Percentiles rank a stretch among this genome's conserved stretches.
phyloP scores from a whole-genome alignment of 2,113 vertebrate genomes.

The Odontesthes bonariensis region DNA sequence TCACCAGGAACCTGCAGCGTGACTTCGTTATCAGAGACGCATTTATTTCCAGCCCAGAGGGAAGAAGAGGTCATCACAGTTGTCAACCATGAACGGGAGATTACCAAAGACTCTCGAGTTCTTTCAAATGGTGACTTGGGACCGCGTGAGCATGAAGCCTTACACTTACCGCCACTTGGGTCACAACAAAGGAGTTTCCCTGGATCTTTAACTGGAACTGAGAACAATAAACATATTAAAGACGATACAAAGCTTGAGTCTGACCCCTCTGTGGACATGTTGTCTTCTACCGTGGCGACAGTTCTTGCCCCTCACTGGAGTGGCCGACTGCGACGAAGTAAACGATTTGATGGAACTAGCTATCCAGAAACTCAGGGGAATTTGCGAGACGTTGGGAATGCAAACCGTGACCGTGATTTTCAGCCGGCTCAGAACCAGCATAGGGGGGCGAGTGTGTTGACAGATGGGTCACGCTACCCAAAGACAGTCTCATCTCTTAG shows the following conservation, averaged over 20 bases:
- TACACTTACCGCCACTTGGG: conserved; percentile 3
- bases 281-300: conserved; percentile 79
- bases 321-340: conserved; percentile 60
- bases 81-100: conserved; percentile 30
- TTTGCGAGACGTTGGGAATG: conserved; percentile 33
- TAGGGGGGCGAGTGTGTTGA: conserved; percentile 32
- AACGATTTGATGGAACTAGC: conserved; percentile 52
- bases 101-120: not conserved
- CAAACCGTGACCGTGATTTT: conserved; percentile 21
- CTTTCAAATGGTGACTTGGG: conserved; percentile 27
- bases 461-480: conserved; percentile 16
- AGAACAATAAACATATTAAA: conserved; percentile 20
- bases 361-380: conserved; percentile 45
- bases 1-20: not conserved
- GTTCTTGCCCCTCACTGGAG: conserved; percentile 80
- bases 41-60: conserved; percentile 21
- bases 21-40: conserved; percentile 16
- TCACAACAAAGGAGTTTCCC: conserved; percentile 20
- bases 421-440: conserved; percentile 24
- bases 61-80: conserved; percentile 10
- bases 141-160: conserved; percentile 22
- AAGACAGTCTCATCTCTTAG: conserved; percentile 48
- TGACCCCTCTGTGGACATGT: conserved; percentile 59
- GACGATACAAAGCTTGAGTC: conserved; percentile 22
- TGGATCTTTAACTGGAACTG: conserved; percentile 9